Evolutionary conservation across 2,797 vertebrate genomes (phyloP), one percentile per base, ranked within the genome.

Genomic region (Chaetodon trifasciatus): DNA sequence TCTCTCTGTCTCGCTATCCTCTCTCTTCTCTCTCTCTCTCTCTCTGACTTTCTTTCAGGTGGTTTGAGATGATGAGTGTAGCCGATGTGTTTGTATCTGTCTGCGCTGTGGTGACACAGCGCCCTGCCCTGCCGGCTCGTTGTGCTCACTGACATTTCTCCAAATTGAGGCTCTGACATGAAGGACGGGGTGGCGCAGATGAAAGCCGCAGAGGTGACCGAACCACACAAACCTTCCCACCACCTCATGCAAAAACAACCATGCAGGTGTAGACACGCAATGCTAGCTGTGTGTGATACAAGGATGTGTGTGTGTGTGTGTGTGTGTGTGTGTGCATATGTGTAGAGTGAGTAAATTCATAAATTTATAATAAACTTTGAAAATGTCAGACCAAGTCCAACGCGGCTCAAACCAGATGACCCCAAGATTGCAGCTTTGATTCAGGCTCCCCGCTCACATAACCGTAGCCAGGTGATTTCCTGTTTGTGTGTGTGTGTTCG

Each of bases 121-220:
- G 24, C 69, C 82, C 76, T 83, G 73, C 81, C 80, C 79, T 63
- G 63, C 52, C 58, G 57, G 79, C 88, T 90, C 83, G 82, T 87
- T 82, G 78, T 85, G 89, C 88, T 88, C 90, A 55, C 85, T 94
- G 92, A 92, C 93, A 94, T 94, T 94, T 93, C 81, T 81, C 80
- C 72, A 92, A 92, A 94, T 90, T 90, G 90, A 90, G 81, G 85
- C 82, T 90, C 86, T 75, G 85, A 86, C 88, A 92, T 88, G 86
- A 87, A 86, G 84, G 90, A 85, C 21, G 1, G 74, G 35, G 24
- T 9, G 70, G 83, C 19, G 68, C 68, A 81, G 79, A 86, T 60
- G 82, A 87, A 88, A 83, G 87, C 82, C 76, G 72, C 79, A 70
- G 76, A 82, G 89, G 90, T 90, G 85, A 88, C 82, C 35, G 17